Conservation (phyloP, 2,888 invertebrate genomes). For the Lepidochitona cinerea region DNA sequence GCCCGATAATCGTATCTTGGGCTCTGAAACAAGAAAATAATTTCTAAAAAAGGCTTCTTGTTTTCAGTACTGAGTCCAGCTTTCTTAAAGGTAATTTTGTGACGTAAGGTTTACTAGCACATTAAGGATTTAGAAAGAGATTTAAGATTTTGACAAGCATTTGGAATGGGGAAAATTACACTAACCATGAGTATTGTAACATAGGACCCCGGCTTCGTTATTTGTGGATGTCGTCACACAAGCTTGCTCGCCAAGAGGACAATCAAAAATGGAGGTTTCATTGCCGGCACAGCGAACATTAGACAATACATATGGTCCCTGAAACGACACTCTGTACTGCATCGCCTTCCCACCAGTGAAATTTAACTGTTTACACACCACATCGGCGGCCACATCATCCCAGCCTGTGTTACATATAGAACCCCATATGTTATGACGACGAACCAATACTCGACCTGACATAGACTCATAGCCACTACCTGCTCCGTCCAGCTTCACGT, state of each 20-base stretch:
- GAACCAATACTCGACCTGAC: constrained; percentile 18
- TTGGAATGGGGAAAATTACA: too few relatives aligned
- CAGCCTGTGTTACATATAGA: constrained; percentile 73
- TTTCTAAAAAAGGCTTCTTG: too few relatives aligned
- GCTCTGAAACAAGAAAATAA: too few relatives aligned
- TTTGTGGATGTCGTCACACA: background rate
- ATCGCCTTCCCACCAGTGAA: constrained; percentile 41
- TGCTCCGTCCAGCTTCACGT: background rate
- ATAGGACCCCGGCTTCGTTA: constrained; percentile 9
- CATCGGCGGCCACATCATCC: constrained; percentile 73
- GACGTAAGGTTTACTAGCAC: too few relatives aligned
- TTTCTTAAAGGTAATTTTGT: too few relatives aligned
- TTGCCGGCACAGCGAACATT: constrained; percentile 2
- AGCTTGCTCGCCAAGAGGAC: background rate
- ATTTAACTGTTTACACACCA: constrained; percentile 74
- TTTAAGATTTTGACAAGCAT: too few relatives aligned
- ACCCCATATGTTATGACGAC: constrained; percentile 67
- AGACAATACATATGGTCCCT: background rate
- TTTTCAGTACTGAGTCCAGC: too few relatives aligned
- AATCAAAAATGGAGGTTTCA: background rate
- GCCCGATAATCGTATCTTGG: constrained; percentile 31
- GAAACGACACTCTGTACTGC: background rate
- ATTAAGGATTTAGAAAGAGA: too few relatives aligned
- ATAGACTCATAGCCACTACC: background rate
- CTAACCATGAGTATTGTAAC: constrained; percentile 5